Evolutionary conservation across 2,797 vertebrate genomes (phyloP), one percentile per base, ranked within the genome.

Genomic region (Gastrophryne carolinensis): DNA sequence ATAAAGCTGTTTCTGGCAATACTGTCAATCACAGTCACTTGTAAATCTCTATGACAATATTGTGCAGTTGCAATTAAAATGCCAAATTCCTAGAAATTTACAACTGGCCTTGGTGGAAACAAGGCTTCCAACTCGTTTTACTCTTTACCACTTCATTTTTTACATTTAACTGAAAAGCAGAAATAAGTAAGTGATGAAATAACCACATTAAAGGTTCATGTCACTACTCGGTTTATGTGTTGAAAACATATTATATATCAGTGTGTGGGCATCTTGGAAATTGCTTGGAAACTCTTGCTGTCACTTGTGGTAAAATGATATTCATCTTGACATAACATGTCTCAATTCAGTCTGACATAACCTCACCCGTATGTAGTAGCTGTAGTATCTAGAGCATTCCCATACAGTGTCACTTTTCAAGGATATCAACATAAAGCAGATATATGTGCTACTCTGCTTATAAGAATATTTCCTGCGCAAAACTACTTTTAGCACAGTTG

Each of bases 401-500:
- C 53, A 26, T 21, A 27, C 61, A 50, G 49, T 78, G 39, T 56
- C 52, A 65, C 39, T 67, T 78, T 78, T 78, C 71, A 72, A 72
- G 65, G 68, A 49, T 61, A 58, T 63, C 12, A 27, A 26, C 54
- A 39, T 32, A 64, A 34, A 77, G 70, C 54, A 35, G 21, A 70
- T 47, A 63, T 49, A 58, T 30, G 30, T 77, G 49, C 57, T 35
- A 56, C 37, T 21, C 26, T 47, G 23, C 65, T 56, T 47, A 67
- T 60, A 60, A 53, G 30, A 53, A 64, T 47, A 70, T 63, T 32
- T 26, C 21, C 24, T 35, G 49, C 26, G 23, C 19, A 63, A 77
- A 70, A 62, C 34, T 70, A 61, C 70, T 77, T 63, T 63, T 65
- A 60, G 63, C n/a, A n/a, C n/a, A n/a, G n/a, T n/a, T n/a, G n/a